Evolutionary conservation across 2,113 vertebrate genomes (phyloP).

Genomic region (Taurulus bubalis): DNA sequence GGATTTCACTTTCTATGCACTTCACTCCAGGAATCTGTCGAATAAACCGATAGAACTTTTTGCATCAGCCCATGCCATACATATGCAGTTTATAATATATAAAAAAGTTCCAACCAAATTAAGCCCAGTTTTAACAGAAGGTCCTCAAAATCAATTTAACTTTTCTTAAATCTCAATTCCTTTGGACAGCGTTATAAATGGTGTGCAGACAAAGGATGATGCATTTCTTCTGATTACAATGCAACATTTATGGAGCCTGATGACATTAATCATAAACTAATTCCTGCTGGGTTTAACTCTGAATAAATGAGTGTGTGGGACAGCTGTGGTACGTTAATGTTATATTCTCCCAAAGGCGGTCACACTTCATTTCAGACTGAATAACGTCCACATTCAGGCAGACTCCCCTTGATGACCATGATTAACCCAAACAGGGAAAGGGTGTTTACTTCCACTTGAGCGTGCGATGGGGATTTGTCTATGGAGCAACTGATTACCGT

Average conservation of each 20-base stretch:
- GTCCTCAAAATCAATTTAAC: background rate
- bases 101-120: too few species aligned
- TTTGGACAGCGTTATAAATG: background rate
- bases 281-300: background rate
- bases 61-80: too few species aligned
- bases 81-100: too few species aligned
- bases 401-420: too few species aligned
- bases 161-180: background rate
- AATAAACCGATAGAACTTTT: too few species aligned
- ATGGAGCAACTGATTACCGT: background rate
- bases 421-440: background rate
- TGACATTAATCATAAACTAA: background rate
- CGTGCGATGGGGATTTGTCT: background rate
- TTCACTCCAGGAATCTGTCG: too few species aligned
- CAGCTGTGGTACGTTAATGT: background rate
- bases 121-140: too few species aligned
- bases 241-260: background rate
- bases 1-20: too few species aligned
- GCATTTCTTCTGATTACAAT: background rate
- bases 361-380: background rate
- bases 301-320: background rate
- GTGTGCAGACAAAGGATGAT: background rate
- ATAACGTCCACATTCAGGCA: slow-evolving; percentile 7
- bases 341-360: background rate
- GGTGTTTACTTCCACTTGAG: background rate